Evolutionary conservation across 2,888 invertebrate genomes (phyloP).

Genomic region (Agrotis exclamationis): DNA sequence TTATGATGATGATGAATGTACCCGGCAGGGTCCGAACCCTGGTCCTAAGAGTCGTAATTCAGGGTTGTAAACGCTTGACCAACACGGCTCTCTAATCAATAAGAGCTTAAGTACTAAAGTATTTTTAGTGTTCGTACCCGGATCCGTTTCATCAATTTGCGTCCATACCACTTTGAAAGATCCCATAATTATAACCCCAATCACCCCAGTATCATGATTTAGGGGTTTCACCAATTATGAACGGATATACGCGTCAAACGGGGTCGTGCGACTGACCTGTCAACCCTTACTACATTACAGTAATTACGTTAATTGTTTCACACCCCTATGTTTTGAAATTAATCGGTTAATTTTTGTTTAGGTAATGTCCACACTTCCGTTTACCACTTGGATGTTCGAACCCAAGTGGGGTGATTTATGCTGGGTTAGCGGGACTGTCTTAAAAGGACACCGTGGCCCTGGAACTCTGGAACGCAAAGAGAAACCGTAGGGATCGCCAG

Average conservation of each 20-base stretch:
- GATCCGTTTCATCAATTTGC: no score
- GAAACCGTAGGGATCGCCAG: no score
- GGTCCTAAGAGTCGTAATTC: no score
- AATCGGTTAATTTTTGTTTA: neutral
- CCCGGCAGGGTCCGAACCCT: no score
- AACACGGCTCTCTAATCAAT: no score
- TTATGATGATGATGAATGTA: no score
- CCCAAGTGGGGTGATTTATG: neutral
- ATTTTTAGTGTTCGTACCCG: no score
- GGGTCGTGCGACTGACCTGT: conserved; percentile 63
- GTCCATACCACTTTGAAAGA: neutral
- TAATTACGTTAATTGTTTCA: conserved; percentile 46
- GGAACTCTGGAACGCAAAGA: no score
- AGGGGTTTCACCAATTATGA: conserved; percentile 57
- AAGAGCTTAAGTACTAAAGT: no score
- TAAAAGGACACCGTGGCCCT: no score
- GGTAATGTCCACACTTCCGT: neutral
- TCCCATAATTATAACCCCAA: neutral
- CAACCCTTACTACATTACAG: conserved; percentile 36
- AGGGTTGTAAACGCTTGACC: no score
- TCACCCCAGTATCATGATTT: conserved; percentile 10
- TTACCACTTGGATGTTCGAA: neutral
- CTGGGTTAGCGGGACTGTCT: no score
- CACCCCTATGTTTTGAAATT: conserved; percentile 40
- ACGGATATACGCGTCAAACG: conserved; percentile 63